Evolutionary conservation across 2,113 vertebrate species (phyloP), one percentile per base, ranked within the genome.

Genomic region (Terrapene triunguis): DNA sequence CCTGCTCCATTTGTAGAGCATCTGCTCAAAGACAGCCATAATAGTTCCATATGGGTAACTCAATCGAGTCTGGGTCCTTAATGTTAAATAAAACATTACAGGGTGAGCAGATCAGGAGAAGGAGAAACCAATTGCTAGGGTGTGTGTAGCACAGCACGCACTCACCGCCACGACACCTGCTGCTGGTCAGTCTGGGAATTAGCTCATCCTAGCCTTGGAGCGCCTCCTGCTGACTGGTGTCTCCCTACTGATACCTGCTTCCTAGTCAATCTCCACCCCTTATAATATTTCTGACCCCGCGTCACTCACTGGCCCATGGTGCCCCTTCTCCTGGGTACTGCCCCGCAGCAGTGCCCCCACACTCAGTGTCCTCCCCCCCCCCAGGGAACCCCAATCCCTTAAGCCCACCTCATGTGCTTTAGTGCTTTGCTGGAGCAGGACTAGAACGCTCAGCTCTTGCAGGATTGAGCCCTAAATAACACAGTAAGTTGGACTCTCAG

Each of bases 61-160:
- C 10, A 1, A 48, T 35, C 11, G 10, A 16, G 51, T 74, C 24
- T 42, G 53, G 44, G 48, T 24, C 10, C 4, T 69, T 8, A 10
- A 29, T 78, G 24, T 47, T 72, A 24, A 51, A 79, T 0, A 0
- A 87, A n/a, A 0, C 2, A 1, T 29, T 82, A 83, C 44, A 38
- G 50, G 57, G 12, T 0, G 0, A 9, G 10, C 47, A 87, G n/a
- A 48, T 79, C 87, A 10, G 48, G 1, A 2, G 54, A 76, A 2
- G 0, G 6, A 25, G 17, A 19, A 29, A 65, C 82, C 53, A 2
- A 6, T 48, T 5, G 55, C 14, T 14, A 55, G 44, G 22, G 21
- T 25, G 38, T 38, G 62, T 69, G 5, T 17, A 51, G 51, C 51
- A 51, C 2, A 2, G 51, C 51, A 51, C 2, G 17, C 51, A 19